phyloP scores from a whole-genome alignment of 2,888 invertebrate species.

The Tipula lateralis region DNA sequence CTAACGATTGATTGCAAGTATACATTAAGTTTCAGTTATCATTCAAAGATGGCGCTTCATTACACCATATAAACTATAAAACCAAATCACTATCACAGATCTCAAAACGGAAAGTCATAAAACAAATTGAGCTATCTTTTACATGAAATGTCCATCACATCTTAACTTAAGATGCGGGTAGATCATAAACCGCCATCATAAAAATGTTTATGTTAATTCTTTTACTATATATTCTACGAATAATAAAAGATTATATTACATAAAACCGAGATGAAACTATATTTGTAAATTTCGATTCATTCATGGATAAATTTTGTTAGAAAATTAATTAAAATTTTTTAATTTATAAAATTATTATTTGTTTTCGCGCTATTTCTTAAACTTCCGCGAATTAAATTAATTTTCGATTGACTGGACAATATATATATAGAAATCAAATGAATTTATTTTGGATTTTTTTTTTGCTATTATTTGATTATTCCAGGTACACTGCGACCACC shows the following conservation, averaged over 20 bases:
- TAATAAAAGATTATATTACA: neutral
- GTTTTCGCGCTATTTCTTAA: neutral
- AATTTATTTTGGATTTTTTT: neutral
- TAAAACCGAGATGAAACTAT: neutral
- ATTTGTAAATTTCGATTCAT: neutral
- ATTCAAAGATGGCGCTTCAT: no score
- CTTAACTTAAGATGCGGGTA: neutral
- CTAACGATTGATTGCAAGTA: no score
- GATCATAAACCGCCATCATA: neutral
- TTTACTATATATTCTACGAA: neutral
- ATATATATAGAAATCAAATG: neutral
- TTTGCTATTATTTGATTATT: constrained; percentile 42
- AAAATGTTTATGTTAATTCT: neutral
- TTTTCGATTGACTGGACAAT: neutral
- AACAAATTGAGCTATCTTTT: neutral
- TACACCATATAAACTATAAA: no score
- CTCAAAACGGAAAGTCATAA: neutral
- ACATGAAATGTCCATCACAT: neutral
- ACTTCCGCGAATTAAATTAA: neutral
- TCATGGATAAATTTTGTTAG: neutral
- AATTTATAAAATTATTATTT: neutral
- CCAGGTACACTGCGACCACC: constrained; percentile 83
- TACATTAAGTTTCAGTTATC: no score
- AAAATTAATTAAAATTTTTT: neutral
- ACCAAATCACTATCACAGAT: neutral